A percentile compares a stretch with the other conserved stretches of the same genome.
Conservation (phyloP, 2,113 vertebrate genomes). For the Solea solea region DNA sequence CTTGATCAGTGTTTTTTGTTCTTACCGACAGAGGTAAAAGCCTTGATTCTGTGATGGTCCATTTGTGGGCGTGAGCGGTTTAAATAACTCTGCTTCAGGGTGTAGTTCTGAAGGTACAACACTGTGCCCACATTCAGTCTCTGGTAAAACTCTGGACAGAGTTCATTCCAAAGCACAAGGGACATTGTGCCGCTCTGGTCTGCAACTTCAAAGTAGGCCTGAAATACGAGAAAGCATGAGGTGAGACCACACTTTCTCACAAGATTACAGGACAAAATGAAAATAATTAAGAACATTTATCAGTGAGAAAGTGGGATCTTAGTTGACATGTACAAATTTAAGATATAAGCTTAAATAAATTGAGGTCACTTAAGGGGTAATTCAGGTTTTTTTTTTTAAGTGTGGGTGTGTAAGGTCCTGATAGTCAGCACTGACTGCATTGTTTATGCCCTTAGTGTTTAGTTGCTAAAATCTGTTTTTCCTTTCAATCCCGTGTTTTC, state of each 20-base stretch:
- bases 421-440: too few relatives aligned
- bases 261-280: background rate
- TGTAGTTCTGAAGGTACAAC: constrained; percentile 87
- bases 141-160: constrained; percentile 92
- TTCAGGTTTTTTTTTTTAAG: too few relatives aligned
- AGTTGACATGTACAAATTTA: too few relatives aligned
- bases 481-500: too few relatives aligned
- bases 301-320: background rate
- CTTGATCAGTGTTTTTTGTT: background rate
- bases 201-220: constrained; percentile 94
- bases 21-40: constrained; percentile 86
- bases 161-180: constrained; percentile 90
- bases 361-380: too few relatives aligned
- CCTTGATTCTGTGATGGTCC: constrained; percentile 82
- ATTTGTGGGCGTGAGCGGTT: constrained; percentile 85
- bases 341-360: too few relatives aligned
- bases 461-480: too few relatives aligned
- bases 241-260: too few relatives aligned
- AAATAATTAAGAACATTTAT: background rate
- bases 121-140: constrained; percentile 85
- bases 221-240: constrained; percentile 23
- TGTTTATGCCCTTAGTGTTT: too few relatives aligned
- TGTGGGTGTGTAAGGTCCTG: too few relatives aligned
- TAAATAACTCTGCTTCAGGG: constrained; percentile 85
- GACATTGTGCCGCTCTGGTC: constrained; percentile 91